Conservation (phyloP, 1,140 invertebrate species). For the Bacillus rossius region DNA sequence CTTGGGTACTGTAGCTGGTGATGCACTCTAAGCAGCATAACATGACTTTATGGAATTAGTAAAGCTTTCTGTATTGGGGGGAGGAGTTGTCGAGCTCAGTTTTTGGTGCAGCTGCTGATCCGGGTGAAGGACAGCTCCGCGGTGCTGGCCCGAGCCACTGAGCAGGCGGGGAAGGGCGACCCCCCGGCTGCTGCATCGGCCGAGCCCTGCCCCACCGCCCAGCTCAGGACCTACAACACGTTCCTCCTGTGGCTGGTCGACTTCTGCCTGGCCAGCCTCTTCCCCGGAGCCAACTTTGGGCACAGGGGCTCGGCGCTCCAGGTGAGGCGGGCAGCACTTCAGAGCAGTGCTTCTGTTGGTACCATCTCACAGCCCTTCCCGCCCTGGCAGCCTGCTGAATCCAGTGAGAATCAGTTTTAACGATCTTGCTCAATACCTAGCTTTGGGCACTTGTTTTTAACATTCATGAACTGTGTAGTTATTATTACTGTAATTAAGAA, state of each 20-base stretch:
- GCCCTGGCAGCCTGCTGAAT: too few relatives aligned
- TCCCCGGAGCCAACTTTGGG: constrained; percentile 63
- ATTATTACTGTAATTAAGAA: too few relatives aligned
- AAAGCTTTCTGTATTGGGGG: too few relatives aligned
- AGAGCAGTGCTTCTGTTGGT: background rate
- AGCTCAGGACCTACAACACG: constrained; percentile 24
- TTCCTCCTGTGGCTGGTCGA: constrained; percentile 48
- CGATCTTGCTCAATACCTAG: too few relatives aligned
- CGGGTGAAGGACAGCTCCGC: constrained; percentile 37
- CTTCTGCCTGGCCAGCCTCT: constrained; percentile 52
- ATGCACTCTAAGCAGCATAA: too few relatives aligned
- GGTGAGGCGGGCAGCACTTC: constrained; percentile 30
- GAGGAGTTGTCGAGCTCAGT: too few relatives aligned
- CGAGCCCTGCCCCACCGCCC: background rate
- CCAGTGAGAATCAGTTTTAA: too few relatives aligned
- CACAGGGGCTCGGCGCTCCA: constrained; percentile 58
- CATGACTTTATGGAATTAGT: too few relatives aligned
- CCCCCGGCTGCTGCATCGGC: background rate
- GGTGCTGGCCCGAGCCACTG: constrained; percentile 20
- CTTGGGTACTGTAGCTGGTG: too few relatives aligned
- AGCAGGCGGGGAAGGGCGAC: background rate
- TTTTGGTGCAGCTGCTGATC: constrained; percentile 37
- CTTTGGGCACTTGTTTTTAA: too few relatives aligned
- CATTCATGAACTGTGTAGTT: too few relatives aligned
- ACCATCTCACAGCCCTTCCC: too few relatives aligned